A percentile compares a stretch with the other conserved stretches of the same genome.
These are phyloP conservation scores for Daubentonia madagascariensis DNA, from an alignment of 2,113 vertebrate genomes.

Conservation along the genomic window DNA sequence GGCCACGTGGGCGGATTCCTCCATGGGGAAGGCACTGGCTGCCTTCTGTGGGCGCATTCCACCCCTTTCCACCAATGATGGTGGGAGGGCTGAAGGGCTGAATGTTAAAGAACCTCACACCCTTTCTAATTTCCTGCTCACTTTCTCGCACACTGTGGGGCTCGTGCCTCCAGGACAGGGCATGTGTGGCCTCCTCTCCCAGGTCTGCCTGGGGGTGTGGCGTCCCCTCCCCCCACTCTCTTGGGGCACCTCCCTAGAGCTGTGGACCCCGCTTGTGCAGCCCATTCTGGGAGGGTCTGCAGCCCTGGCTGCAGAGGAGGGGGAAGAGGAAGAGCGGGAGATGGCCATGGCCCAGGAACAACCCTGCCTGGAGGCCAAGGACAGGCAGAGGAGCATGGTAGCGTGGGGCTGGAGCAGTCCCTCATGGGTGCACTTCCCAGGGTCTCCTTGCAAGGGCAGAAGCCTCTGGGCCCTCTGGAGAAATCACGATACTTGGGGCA, in stretches of 20 bases:
- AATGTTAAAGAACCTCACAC: not conserved
- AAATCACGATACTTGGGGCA: not conserved
- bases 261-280: too few species aligned
- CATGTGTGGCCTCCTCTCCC: too few species aligned
- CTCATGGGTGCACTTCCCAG: rapidly evolving
- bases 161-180: not conserved
- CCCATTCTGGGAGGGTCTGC: too few species aligned
- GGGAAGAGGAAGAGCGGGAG: not conserved
- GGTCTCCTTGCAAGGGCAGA: too few species aligned
- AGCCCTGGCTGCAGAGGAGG: not conserved
- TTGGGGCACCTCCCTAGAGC: too few species aligned
- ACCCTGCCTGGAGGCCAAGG: not conserved
- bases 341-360: rapidly evolving
- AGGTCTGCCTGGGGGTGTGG: too few species aligned
- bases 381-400: not conserved
- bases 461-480: not conserved
- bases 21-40: not conserved
- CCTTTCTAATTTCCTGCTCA: too few species aligned
- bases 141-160: not conserved
- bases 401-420: not conserved
- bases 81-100: too few species aligned
- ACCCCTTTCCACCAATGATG: rapidly evolving
- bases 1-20: too few species aligned
- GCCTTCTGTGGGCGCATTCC: not conserved
- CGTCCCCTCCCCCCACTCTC: too few species aligned